These are phyloP conservation scores for Andrena marginata DNA, from an alignment of 2,888 invertebrate genomes.

Conservation along the genomic window DNA sequence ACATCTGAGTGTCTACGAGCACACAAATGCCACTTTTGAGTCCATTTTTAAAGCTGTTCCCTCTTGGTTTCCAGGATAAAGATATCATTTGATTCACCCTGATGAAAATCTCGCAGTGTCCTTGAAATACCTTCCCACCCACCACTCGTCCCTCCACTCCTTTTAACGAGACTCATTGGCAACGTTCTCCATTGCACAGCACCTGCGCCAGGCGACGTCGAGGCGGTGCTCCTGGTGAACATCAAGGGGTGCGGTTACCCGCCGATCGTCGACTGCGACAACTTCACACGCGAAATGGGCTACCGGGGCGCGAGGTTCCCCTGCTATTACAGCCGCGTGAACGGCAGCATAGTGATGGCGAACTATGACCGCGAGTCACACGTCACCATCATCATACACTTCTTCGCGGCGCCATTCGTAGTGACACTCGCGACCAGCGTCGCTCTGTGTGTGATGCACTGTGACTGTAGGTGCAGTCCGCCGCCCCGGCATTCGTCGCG, in stretches of 20 bases:
- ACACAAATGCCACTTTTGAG: too few relatives aligned
- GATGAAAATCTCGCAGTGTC: neutral
- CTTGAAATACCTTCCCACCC: neutral
- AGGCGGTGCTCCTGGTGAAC: constrained; percentile 90
- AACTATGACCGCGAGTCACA: constrained; percentile 94
- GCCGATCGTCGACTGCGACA: constrained; percentile 91
- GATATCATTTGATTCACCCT: too few relatives aligned
- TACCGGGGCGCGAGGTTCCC: constrained; percentile 89
- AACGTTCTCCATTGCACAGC: constrained; percentile 36
- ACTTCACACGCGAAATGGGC: constrained; percentile 91
- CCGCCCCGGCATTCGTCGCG: constrained; percentile 88
- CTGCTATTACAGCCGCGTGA: constrained; percentile 91
- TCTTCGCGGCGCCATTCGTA: constrained; percentile 93
- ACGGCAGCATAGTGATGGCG: constrained; percentile 93
- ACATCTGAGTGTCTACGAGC: too few relatives aligned
- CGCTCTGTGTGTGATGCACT: constrained; percentile 94
- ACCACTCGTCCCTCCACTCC: neutral
- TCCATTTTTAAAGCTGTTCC: neutral
- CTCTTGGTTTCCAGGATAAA: neutral
- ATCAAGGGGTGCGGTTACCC: constrained; percentile 95
- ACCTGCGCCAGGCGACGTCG: constrained; percentile 85
- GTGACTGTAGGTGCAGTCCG: constrained; percentile 92
- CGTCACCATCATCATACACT: constrained; percentile 93
- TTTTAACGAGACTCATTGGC: neutral
- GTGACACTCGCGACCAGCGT: constrained; percentile 94